phyloP scores from a whole-genome alignment of 2,797 vertebrate genomes.

The Pelobates cultripes region DNA sequence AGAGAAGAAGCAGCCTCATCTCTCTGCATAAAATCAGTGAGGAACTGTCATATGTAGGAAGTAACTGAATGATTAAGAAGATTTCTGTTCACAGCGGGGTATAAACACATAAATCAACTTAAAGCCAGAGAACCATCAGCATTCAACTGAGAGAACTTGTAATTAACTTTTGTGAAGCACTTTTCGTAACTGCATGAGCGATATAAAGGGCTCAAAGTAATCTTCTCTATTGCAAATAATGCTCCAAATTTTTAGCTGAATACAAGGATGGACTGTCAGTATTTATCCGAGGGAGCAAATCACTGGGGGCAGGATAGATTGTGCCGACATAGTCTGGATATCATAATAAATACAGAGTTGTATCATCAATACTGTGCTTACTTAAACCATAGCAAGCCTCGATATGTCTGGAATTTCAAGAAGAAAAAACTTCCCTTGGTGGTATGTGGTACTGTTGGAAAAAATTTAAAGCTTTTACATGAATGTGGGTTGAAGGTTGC shows the following conservation, averaged over 20 bases:
- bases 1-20: constrained; percentile 11
- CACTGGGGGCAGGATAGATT: no score
- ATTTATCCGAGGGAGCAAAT: no score
- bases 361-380: no score
- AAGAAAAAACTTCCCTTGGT: no score
- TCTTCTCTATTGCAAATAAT: neutral
- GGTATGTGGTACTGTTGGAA: no score
- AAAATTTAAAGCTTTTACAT: no score
- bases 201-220: constrained; percentile 1
- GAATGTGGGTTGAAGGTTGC: no score
- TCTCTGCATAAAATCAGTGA: constrained; percentile 19
- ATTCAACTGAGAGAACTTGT: constrained; percentile 25
- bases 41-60: constrained; percentile 23
- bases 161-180: constrained; percentile 25
- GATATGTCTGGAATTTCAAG: no score
- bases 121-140: constrained; percentile 17
- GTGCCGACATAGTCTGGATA: no score
- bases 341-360: no score
- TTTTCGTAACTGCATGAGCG: constrained; percentile 7
- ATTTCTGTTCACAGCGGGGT: constrained; percentile 38
- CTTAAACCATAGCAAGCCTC: no score
- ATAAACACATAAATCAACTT: constrained; percentile 38
- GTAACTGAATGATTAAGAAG: constrained; percentile 38
- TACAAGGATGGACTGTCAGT: no score
- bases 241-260: neutral